Evolutionary conservation across 2,888 invertebrate species (phyloP), one percentile per base, ranked within the genome.

Genomic region (Diaprepes abbreviatus): DNA sequence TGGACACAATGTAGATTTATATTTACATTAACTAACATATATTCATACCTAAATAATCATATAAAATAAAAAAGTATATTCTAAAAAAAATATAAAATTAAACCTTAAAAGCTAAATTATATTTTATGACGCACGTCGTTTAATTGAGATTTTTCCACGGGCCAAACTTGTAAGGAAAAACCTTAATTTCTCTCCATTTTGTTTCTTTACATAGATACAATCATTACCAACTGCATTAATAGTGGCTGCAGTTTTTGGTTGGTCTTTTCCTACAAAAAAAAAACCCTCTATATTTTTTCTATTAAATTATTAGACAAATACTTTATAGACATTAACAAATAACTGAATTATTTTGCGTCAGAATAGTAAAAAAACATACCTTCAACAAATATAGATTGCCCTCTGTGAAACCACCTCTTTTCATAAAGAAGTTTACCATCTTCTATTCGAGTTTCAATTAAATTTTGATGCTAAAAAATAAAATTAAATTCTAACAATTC

Each of bases 371-470:
- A 58, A 43, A 60, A 62, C 38, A 36, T 70, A 75, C 77, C 79
- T 75, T 79, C 79, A 38, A 79, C 82, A 83, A 92, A 95, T 33
- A 97, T 93, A 73, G 94, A 92, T 85, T 97, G 97, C 0, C 97
- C 97, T 72, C 97, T 89, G 81, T 97, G 96, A 85, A 93, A 97
- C 97, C 97, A 97, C 81, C 95, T 89, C 74, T 96, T 89, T 85
- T 97, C 97, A 85, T 95, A 97, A 79, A 95, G 87, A 70, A 98
- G 86, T 85, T 97, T 96, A 59, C 97, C 97, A 85, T 97, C 97
- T 85, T 97, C 97, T 75, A 97, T 95, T 72, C 94, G 89, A 3
- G 95, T 93, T 78, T 97, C 97, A 48, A 90, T 88, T 73, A 88
- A 83, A 55, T 89, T 71, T 74, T 67, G 79, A 73, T 73, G 70